Evolutionary conservation across 2,888 invertebrate genomes (phyloP), one percentile per base, ranked within the genome.

Genomic region (Rhaphigaster nebulosa): DNA sequence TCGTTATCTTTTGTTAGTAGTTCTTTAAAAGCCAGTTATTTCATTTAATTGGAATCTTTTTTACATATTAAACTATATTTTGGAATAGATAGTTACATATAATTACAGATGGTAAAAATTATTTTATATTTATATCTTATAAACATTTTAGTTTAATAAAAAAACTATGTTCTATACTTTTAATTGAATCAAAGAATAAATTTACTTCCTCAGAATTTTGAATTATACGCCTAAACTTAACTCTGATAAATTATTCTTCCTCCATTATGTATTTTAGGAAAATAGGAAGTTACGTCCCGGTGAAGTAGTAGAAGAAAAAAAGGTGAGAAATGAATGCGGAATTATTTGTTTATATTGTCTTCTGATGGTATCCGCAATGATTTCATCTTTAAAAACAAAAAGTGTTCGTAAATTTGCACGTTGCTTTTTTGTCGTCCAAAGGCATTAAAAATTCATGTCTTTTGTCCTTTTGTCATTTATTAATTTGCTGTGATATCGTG

Each of bases 231-330:
- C 56, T 29, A 70, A 13, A 50, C 6, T 90, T 38, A 90, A 20
- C 52, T 38, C 45, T 90, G 80, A 80, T 90, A 90, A 84, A 90
- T 90, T 34, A 87, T 60, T 87, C 65, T 92, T 88, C 91, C 90
- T 91, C 60, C 87, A 89, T 91, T 91, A 88, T 91, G 92, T 87
- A 92, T 93, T 95, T 94, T 96, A 96, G 97, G 97, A 97, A 95
- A 96, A 96, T 96, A 97, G 96, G 95, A 97, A 97, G 96, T 97
- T 98, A 95, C 97, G 98, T 93, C 98, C 98, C 93, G 98, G 98
- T 94, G 98, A 98, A 96, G 97, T 98, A 94, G 94, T 97, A 95
- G 97, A 97, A 95, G 98, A 98, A 94, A 97, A 96, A 96, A 97
- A 97, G 98, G 98, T 98, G 97, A 97, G 94, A 91, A 70, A 65